Conservation (phyloP, 1,140 invertebrate genomes). For the Pseudomyrmex concolor region DNA sequence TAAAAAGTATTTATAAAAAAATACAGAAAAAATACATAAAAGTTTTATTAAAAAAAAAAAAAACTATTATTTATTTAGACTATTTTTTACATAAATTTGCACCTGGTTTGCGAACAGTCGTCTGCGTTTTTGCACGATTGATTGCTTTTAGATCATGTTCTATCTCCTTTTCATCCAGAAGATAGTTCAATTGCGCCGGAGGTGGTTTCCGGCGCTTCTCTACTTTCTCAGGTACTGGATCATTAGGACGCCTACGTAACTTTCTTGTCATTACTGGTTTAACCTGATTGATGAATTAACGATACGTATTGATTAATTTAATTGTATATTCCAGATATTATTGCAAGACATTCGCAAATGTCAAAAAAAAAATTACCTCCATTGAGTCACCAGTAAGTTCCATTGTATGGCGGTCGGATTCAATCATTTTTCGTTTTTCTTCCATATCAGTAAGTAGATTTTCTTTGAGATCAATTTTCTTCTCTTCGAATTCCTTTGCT, state of each 20-base stretch:
- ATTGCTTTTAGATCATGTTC: conserved; percentile 95
- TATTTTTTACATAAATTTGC: conserved; percentile 47
- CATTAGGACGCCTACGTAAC: conserved; percentile 95
- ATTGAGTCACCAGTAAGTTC: conserved; percentile 95
- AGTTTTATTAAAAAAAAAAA: no score
- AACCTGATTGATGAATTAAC: conserved; percentile 81
- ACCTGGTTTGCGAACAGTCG: conserved; percentile 85
- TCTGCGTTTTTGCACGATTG: conserved; percentile 87
- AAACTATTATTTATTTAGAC: background rate
- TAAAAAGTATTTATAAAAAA: conserved; percentile 4
- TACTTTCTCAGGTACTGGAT: conserved; percentile 93
- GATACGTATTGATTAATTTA: background rate
- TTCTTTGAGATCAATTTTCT: conserved; percentile 96
- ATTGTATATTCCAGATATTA: no score
- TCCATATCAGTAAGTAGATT: conserved; percentile 96
- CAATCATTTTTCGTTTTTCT: conserved; percentile 95
- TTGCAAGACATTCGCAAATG: background rate
- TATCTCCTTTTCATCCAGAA: conserved; percentile 95
- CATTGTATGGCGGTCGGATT: conserved; percentile 93
- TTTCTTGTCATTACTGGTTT: conserved; percentile 94
- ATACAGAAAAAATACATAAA: background rate
- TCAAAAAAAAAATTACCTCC: conserved; percentile 86
- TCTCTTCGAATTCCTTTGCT: conserved; percentile 97
- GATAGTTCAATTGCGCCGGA: conserved; percentile 92
- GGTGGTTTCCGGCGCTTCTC: conserved; percentile 93